Base-by-base conservation (phyloP, 2,797 vertebrate species). In the Siniperca undulata region DNA sequence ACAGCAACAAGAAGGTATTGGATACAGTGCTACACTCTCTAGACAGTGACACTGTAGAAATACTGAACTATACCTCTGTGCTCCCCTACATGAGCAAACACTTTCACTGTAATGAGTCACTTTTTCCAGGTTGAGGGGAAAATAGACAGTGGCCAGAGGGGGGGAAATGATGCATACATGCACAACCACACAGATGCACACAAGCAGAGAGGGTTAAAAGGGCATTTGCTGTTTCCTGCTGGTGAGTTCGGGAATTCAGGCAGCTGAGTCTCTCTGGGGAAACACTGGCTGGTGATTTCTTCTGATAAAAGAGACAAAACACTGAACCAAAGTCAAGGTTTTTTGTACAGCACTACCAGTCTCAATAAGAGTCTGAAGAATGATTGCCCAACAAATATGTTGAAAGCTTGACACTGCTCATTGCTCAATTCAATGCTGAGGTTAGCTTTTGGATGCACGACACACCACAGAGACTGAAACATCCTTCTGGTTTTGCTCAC, bases 41-140 rank as follows among this genome's bases (percentile, higher is more conserved):
- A 17, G 61, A 56, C 70, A 68, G 58, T 67, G 53, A 74, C 73
- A 55, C 60, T 77, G 66, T 59, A 48, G 42, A 73, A 85, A 68
- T 70, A 59, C 60, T 86, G 76, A 81, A 50, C 69, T 65, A 64
- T 12, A 84, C 72, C 67, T 87, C 86, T 75, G 68, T 24, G 60
- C 74, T 87, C 88, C 78, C 62, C 70, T 9, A 56, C 82, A 78
- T n/a, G 80, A 86, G 85, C 72, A 86, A 87, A 90, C 65, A 71
- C 74, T 84, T 70, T 86, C 52, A 36, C 77, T 83, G 81, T 12
- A 86, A 86, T 91, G 92, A 95, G 78, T 94, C 91, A 93, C 69
- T 86, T 65, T 93, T 92, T 91, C 92, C 91, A 91, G 77, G 89
- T 90, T 27, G 72, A 86, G 56, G 55, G 60, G 69, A 78, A 78